Base-by-base conservation (phyloP, 2,797 vertebrate species). In the Podarcis lilfordi region DNA sequence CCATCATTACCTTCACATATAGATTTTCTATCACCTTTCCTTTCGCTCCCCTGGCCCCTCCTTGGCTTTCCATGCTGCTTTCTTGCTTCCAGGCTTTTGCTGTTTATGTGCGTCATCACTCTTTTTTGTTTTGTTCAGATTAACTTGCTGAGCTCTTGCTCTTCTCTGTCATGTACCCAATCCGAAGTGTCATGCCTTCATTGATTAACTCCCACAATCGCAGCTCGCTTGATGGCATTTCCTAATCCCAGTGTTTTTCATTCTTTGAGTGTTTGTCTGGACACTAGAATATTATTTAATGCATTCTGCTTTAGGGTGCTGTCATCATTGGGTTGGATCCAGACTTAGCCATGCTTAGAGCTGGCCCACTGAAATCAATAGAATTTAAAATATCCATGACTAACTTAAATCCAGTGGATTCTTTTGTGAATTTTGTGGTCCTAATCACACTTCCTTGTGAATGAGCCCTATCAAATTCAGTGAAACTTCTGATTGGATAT, bases 231-330 rank as follows among this genome's bases (percentile, higher is more conserved):
- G 35, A 77, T 71, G 75, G 4, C 27, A 82, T 84, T 88, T 45
- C 43, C 61, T 23, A 71, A 74, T 71, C 61, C 72, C 61, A 77
- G 84, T 61, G 81, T 89, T 92, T 8, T 72, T 71, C 43, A 61
- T 77, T 10, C 78, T 19, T 82, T 82, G 87, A 84, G n/a, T 90
- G 40, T 82, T 89, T 86, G 29, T 85, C 87, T 37, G 17, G 61
- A 4, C 45, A 25, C 84, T 87, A 78, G 81, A 25, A 59, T 90
- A 43, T 78, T 89, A 76, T 87, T 90, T 82, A 82, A 86, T 89
- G 21, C 59, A 0, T 13, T 50, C 86, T 90, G 77, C 82, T 79
- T 55, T 82, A 80, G 89, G 84, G 76, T 81, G 82, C 71, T 85
- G 69, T 55, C 83, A 88, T 80, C 59, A 35, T 88, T 92, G 88